A percentile compares a stretch with the other conserved stretches of the same genome.
Conservation (phyloP, 2,113 vertebrate species). For the Percina caprodes region DNA sequence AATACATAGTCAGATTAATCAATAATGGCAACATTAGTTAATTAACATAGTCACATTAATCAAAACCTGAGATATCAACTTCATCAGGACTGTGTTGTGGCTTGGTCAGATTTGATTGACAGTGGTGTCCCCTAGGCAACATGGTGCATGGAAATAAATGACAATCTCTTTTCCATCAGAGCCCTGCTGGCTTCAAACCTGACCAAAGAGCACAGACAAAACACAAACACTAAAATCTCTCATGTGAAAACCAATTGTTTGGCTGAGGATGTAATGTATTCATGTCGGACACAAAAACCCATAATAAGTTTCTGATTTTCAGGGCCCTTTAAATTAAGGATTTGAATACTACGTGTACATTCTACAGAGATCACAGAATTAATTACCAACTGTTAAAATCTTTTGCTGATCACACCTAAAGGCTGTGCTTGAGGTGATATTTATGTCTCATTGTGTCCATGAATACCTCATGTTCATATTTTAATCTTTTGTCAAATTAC, state of each 20-base stretch:
- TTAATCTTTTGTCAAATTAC: conserved; percentile 46
- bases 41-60: background rate
- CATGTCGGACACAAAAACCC: background rate
- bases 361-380: conserved; percentile 14
- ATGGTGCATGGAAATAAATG: background rate
- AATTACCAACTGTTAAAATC: conserved; percentile 31
- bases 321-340: background rate
- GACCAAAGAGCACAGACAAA: background rate
- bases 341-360: conserved; percentile 10
- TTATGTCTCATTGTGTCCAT: conserved; percentile 67
- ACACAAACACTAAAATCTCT: background rate
- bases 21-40: too few species aligned
- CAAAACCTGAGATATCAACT: background rate
- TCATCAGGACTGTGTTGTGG: background rate
- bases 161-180: background rate
- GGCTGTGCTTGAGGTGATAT: conserved; percentile 58
- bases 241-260: background rate
- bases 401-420: conserved; percentile 55
- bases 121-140: background rate
- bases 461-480: conserved; percentile 65
- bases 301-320: conserved; percentile 22
- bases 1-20: too few species aligned
- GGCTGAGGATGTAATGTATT: background rate
- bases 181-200: background rate
- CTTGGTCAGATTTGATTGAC: conserved; percentile 3